Percentiles rank a stretch among this genome's conserved stretches.
These are phyloP conservation scores for Peromyscus attwateri DNA, from an alignment of 2,797 vertebrate genomes.

Conservation along the genomic window DNA sequence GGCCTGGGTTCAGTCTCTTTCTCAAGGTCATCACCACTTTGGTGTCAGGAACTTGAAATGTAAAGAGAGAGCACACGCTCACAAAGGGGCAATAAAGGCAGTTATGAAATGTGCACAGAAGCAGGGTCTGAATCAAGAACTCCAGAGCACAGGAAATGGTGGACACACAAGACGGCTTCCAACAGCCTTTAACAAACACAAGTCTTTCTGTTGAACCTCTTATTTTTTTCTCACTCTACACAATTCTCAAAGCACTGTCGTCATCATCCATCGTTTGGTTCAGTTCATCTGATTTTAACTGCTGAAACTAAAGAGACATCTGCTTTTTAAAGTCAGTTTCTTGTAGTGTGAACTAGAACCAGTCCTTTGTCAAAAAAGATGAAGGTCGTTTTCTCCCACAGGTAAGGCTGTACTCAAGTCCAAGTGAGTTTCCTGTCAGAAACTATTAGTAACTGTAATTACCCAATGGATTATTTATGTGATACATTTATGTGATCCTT, in stretches of 20 bases:
- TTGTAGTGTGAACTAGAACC: neutral
- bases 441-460: neutral
- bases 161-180: neutral
- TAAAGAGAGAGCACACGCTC: neutral
- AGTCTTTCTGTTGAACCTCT: neutral
- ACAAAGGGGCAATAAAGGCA: neutral
- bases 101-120: neutral
- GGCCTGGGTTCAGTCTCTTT: neutral
- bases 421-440: neutral
- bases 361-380: neutral
- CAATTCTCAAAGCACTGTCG: conserved; percentile 24
- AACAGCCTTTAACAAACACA: neutral
- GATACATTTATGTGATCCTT: neutral
- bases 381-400: neutral
- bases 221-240: conserved; percentile 17
- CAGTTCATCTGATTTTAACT: conserved; percentile 22
- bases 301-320: neutral
- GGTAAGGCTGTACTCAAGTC: neutral
- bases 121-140: fast-evolving
- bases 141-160: neutral
- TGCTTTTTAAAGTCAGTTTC: neutral
- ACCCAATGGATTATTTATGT: neutral
- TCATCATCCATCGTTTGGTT: neutral
- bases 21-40: neutral
- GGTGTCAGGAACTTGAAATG: neutral